Percentiles rank a stretch among this genome's conserved stretches.
Evolutionary conservation across 64 coral and sea anemone species (phyloP).

Genomic region (Montipora foliosa): DNA sequence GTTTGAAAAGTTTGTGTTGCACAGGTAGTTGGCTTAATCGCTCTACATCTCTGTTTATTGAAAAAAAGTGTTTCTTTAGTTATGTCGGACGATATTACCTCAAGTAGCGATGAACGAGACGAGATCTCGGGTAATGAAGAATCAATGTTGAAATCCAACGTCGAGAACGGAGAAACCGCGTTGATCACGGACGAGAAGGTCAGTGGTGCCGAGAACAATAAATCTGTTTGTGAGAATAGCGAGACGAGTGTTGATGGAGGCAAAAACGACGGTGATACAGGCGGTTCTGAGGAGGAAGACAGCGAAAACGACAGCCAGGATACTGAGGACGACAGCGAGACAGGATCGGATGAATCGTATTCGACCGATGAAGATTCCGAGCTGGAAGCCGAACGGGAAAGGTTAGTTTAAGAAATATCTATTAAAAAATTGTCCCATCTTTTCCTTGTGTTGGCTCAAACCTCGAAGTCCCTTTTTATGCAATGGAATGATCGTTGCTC

Average conservation of each 20-base stretch:
- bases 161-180: not conserved
- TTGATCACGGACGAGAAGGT: constrained; percentile 12
- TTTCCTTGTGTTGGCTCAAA: not conserved
- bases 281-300: constrained; percentile 11
- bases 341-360: constrained; percentile 11
- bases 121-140: constrained; percentile 1
- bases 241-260: not conserved
- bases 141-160: not conserved
- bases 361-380: constrained; percentile 19
- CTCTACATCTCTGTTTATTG: not conserved
- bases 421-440: not conserved
- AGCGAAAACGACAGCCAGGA: not conserved
- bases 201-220: not conserved
- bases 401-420: not conserved
- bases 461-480: not conserved
- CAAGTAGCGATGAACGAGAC: constrained; percentile 11
- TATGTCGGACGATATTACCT: constrained; percentile 21
- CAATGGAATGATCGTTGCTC: not conserved
- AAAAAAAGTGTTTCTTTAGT: not conserved
- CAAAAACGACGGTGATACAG: not conserved
- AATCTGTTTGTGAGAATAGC: not conserved
- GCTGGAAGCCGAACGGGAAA: constrained; percentile 16
- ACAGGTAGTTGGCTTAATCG: not conserved
- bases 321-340: constrained; percentile 13
- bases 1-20: not conserved